These are phyloP conservation scores for Euura saliciscinereae DNA, from an alignment of 1,140 invertebrate species.

Conservation along the genomic window DNA sequence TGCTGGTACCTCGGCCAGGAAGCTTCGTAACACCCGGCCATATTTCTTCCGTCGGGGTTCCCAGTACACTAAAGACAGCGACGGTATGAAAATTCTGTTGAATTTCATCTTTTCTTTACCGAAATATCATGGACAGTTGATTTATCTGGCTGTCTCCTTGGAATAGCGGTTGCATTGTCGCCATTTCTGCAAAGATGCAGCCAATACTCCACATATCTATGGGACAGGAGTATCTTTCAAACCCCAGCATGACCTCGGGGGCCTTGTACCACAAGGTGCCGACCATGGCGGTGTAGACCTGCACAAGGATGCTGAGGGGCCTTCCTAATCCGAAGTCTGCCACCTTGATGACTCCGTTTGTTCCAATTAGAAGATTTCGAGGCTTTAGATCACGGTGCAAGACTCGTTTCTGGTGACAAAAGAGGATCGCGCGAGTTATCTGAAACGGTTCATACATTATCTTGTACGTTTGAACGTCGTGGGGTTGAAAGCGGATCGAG, in stretches of 20 bases:
- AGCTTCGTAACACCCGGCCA: constrained; percentile 89
- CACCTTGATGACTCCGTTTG: constrained; percentile 90
- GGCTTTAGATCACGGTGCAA: constrained; percentile 98
- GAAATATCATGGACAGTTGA: constrained; percentile 92
- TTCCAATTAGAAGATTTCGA: constrained; percentile 95
- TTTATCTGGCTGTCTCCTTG: constrained; percentile 97
- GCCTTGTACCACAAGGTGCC: constrained; percentile 99
- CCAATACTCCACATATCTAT: constrained; percentile 98
- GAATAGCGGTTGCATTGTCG: constrained; percentile 87
- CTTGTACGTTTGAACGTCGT: no score
- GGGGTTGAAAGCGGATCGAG: no score
- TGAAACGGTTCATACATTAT: constrained; percentile 57
- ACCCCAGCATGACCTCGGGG: constrained; percentile 95
- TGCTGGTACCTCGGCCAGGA: constrained; percentile 71
- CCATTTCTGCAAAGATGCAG: constrained; percentile 96
- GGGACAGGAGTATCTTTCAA: constrained; percentile 87
- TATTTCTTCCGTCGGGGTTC: constrained; percentile 85
- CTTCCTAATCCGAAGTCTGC: constrained; percentile 98
- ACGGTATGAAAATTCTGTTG: background rate
- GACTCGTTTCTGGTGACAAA: constrained; percentile 93
- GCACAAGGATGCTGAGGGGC: constrained; percentile 92
- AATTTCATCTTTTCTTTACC: constrained; percentile 56
- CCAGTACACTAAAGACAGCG: constrained; percentile 65
- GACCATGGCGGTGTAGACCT: constrained; percentile 98
- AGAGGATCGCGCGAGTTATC: constrained; percentile 92